Conservation (phyloP, 2,113 vertebrate genomes). For the Capra hircus region DNA sequence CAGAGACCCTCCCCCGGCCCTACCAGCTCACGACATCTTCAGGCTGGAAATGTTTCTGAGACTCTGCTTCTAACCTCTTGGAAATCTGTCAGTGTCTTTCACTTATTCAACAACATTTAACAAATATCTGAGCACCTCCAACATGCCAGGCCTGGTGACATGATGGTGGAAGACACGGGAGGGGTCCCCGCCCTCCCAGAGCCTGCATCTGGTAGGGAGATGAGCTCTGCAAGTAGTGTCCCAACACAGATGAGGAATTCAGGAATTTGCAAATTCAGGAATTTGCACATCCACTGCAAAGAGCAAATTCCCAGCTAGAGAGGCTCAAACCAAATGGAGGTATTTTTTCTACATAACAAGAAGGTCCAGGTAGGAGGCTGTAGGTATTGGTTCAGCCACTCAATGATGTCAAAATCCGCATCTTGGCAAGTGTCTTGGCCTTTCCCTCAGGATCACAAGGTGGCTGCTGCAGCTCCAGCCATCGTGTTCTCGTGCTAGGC, state of each 20-base stretch:
- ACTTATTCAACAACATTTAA: background rate
- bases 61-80: background rate
- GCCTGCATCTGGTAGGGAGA: background rate
- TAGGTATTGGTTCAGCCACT: background rate
- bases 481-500: background rate
- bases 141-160: background rate
- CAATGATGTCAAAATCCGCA: background rate
- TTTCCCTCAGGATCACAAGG: background rate
- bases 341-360: background rate
- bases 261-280: no score
- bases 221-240: fast-evolving
- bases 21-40: background rate
- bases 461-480: background rate
- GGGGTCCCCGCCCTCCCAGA: background rate
- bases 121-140: no score
- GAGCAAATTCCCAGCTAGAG: background rate
- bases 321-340: background rate
- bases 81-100: background rate
- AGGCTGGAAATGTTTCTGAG: background rate
- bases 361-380: background rate
- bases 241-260: fast-evolving
- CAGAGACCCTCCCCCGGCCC: background rate
- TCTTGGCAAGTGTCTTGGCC: background rate
- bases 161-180: fast-evolving
- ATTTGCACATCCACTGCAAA: fast-evolving